Percentiles rank a stretch among this genome's conserved stretches.
Conservation (phyloP, 2,888 invertebrate species). For the Mesorhabditis belari region DNA sequence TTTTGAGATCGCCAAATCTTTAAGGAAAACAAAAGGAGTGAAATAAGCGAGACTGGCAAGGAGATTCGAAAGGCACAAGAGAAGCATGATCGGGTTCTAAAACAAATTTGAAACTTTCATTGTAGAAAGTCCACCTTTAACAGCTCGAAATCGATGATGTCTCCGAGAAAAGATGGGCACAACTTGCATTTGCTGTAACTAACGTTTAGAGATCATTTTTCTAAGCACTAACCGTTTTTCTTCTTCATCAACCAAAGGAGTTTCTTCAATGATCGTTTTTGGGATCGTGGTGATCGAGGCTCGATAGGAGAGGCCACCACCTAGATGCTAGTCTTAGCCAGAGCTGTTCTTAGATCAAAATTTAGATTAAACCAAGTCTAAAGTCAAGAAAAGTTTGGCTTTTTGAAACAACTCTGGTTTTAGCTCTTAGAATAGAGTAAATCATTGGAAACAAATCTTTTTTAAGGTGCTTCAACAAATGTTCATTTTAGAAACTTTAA, state of each 20-base stretch:
- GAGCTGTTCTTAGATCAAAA: too few species aligned
- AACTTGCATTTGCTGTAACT: constrained; percentile 35
- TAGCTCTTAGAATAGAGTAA: too few species aligned
- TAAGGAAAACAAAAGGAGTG: constrained; percentile 76
- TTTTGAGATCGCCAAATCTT: constrained; percentile 37
- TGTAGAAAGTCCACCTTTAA: constrained; percentile 23
- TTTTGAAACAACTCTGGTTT: too few species aligned
- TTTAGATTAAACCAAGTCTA: too few species aligned
- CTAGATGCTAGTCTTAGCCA: too few species aligned
- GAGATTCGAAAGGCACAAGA: constrained; percentile 86
- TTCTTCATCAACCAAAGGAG: too few species aligned
- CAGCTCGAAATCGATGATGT: constrained; percentile 51
- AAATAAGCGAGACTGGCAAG: constrained; percentile 89
- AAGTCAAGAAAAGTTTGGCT: too few species aligned
- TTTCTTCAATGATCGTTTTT: constrained; percentile 25
- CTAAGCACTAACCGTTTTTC: too few species aligned
- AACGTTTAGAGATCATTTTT: too few species aligned
- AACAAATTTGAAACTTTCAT: too few species aligned
- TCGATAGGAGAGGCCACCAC: constrained; percentile 21
- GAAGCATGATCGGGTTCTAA: constrained; percentile 75
- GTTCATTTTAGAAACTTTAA: constrained; percentile 75
- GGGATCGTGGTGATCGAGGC: constrained; percentile 31
- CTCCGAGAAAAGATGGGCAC: constrained; percentile 38
- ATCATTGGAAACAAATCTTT: too few species aligned
- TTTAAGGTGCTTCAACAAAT: too few species aligned